Conservation (phyloP, 2,888 invertebrate species). For the Pseudococcus jackbeardsleyi region DNA sequence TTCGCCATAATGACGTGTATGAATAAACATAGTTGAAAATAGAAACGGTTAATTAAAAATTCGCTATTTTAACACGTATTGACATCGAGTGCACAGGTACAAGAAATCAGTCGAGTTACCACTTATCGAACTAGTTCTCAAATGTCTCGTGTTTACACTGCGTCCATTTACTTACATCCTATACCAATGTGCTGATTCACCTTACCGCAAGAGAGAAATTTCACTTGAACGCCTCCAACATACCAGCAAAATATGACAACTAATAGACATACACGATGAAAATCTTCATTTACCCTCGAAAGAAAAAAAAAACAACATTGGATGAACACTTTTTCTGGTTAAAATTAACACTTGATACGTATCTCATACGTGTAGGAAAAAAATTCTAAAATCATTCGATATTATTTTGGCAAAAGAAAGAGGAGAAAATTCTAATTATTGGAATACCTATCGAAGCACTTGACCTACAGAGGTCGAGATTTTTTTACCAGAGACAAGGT, state of each 20-base stretch:
- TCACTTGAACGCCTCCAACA: neutral
- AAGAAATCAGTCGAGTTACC: neutral
- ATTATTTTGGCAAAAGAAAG: neutral
- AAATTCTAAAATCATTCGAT: neutral
- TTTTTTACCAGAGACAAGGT: neutral
- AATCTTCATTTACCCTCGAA: neutral
- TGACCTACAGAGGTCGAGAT: neutral
- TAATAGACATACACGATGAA: neutral
- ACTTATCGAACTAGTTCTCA: conserved; percentile 5
- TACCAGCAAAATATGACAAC: neutral
- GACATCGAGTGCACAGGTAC: neutral
- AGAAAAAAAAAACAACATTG: conserved; percentile 2
- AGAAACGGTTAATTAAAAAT: conserved; percentile 49
- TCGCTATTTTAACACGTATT: conserved; percentile 17
- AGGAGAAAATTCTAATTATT: neutral
- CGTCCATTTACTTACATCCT: neutral
- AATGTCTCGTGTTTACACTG: conserved; percentile 22
- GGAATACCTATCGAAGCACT: neutral
- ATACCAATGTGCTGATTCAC: neutral
- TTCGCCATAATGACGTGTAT: conserved; percentile 39
- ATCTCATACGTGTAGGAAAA: neutral
- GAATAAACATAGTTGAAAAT: conserved; percentile 36
- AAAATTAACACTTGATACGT: neutral
- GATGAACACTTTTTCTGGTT: neutral
- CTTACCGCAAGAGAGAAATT: neutral